These are phyloP conservation scores for Sebastes taczanowskii DNA, from an alignment of 2,797 vertebrate species.

Conservation along the genomic window DNA sequence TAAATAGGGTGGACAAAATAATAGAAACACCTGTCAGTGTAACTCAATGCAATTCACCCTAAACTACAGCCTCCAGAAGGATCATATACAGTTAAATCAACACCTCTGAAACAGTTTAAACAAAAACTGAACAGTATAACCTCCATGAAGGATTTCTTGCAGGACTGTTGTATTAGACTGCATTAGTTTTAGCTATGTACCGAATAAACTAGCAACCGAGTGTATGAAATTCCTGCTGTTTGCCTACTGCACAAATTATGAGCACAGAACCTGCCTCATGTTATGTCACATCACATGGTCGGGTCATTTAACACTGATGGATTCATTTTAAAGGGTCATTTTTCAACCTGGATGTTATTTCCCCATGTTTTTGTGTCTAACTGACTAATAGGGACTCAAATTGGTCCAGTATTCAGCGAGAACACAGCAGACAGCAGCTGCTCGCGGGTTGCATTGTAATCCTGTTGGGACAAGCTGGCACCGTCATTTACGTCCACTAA, in stretches of 20 bases:
- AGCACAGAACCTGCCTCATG: neutral
- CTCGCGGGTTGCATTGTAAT: no score
- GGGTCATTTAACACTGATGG: neutral
- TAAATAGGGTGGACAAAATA: neutral
- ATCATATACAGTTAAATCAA: neutral
- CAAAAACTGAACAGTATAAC: neutral
- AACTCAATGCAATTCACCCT: neutral
- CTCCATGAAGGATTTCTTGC: neutral
- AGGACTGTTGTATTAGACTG: neutral
- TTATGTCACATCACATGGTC: neutral
- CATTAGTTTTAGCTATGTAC: neutral
- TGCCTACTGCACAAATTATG: neutral
- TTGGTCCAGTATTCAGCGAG: accelerated
- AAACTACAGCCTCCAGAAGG: neutral
- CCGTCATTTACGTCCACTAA: no score
- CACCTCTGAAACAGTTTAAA: neutral
- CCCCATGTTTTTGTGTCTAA: no score
- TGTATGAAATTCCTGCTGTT: neutral
- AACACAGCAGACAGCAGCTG: no score
- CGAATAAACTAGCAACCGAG: neutral
- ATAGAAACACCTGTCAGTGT: neutral
- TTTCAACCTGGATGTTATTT: no score
- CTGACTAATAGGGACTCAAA: no score
- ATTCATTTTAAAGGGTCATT: neutral
- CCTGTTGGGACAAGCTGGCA: no score